Evolutionary conservation across 2,888 invertebrate genomes (phyloP).

Genomic region (Heliconius sara): DNA sequence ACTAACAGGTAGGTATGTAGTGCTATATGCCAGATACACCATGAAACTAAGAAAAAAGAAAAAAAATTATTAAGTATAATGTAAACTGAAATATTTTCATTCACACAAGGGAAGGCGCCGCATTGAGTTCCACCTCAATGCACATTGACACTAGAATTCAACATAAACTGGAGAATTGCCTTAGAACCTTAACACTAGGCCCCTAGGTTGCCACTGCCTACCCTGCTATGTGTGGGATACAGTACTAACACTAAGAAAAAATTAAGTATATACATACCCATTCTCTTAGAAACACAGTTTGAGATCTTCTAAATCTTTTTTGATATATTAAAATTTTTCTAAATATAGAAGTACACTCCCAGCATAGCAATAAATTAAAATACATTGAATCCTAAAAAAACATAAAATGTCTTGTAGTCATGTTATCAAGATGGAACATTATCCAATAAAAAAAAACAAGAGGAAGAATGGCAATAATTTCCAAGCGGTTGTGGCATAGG

Average conservation of each 20-base stretch:
- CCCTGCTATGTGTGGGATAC: background rate
- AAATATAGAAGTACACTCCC: constrained; percentile 34
- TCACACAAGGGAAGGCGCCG: too few relatives aligned
- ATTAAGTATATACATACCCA: background rate
- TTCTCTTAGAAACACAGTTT: background rate
- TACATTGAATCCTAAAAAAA: constrained; percentile 29
- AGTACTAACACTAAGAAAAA: background rate
- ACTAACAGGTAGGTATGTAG: too few relatives aligned
- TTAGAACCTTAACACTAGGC: background rate
- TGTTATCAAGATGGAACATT: background rate
- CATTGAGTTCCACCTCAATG: too few relatives aligned
- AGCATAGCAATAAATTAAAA: constrained; percentile 33
- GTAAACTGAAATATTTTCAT: too few relatives aligned
- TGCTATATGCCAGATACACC: too few relatives aligned
- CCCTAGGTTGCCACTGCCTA: background rate
- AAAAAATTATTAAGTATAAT: too few relatives aligned
- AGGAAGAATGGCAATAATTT: too few relatives aligned
- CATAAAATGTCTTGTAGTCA: background rate
- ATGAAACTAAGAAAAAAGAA: too few relatives aligned
- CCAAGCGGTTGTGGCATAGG: too few relatives aligned
- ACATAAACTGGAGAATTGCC: too few relatives aligned
- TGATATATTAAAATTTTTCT: constrained; percentile 24
- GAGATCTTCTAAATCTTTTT: constrained; percentile 26
- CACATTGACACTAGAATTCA: too few relatives aligned
- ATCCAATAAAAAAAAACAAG: background rate